Evolutionary conservation across 2,888 invertebrate species (phyloP), one percentile per base, ranked within the genome.

Genomic region (Oxycera nigricornis): DNA sequence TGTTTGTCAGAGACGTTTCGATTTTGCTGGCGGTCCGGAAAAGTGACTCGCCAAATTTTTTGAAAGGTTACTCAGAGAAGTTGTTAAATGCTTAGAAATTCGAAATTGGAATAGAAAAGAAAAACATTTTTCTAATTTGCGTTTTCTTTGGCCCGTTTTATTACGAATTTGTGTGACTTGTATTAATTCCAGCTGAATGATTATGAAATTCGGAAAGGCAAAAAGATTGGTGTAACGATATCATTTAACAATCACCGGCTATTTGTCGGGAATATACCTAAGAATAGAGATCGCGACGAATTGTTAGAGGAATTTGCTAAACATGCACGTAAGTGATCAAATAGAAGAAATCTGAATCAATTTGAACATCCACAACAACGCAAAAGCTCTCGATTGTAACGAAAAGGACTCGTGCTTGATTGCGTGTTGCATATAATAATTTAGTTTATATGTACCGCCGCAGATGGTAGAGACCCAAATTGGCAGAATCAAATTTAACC

Each of bases 181-280:
- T 91, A 93, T 91, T 93, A 93, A 92, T 95, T 95, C 91, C 95
- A 96, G 97, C 94, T 97, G 91, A 96, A 97, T 94, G 96, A 96
- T 93, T 94, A 94, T 93, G 97, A 97, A 94, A 96, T 97, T 92
- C 94, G 95, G 92, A 95, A 96, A 91, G 96, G 96, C 91, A 97
- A 97, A 94, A 95, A 94, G 92, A 94, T 97, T 92, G 97, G 97
- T 91, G 96, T 97, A 89, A 97, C 96, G 90, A 93, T 97, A 91
- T 97, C 97, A 90, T 95, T 96, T 93, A 97, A 97, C 93, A 97
- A 97, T 94, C 95, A 96, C 91, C 95, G 97, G 91, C 94, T 97
- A 91, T 97, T 97, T 95, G 96, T 97, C 91, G 97, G 97, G 90
- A 97, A 97, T 95, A 97, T 97, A 92, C 97, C 97, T 91, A 97